A percentile compares a stretch with the other conserved stretches of the same genome.
Evolutionary conservation across 2,113 vertebrate genomes (phyloP).

Genomic region (Leptocoma aspasia): DNA sequence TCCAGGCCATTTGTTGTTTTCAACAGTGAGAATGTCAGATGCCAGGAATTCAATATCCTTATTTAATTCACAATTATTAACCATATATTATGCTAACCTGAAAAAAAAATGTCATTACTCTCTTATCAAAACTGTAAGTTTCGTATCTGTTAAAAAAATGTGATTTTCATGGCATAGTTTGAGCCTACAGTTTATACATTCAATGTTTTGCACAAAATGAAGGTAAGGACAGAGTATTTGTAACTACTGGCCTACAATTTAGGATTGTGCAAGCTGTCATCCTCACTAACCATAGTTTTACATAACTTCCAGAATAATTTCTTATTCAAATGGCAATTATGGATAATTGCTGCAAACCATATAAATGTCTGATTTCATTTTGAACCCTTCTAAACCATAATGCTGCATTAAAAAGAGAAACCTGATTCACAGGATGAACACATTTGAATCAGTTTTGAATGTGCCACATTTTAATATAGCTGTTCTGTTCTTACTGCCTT

Average conservation of each 20-base stretch:
- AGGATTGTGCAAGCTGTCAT: not conserved
- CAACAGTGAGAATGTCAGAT: not conserved
- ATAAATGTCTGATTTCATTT: not conserved
- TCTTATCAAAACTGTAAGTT: not conserved
- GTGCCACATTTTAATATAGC: not conserved
- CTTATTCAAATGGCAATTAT: not conserved
- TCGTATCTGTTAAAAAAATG: not conserved
- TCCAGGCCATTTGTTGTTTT: slow-evolving; percentile 34
- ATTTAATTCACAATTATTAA: not conserved
- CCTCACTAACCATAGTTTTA: not conserved
- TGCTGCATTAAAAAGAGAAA: not conserved
- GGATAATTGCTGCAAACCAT: not conserved
- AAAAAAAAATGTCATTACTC: not conserved
- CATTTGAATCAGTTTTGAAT: not conserved
- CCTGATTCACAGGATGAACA: not conserved
- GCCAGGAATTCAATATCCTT: not conserved
- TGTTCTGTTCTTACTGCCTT: not conserved
- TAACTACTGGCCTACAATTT: not conserved
- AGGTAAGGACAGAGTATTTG: not conserved
- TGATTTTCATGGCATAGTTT: not conserved
- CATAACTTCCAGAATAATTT: not conserved
- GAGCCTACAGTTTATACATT: not conserved
- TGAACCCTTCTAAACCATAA: not conserved
- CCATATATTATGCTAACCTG: not conserved
- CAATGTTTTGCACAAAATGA: not conserved